Base-by-base conservation (phyloP, 2,888 invertebrate genomes). In the Drosophila prostipennis region DNA sequence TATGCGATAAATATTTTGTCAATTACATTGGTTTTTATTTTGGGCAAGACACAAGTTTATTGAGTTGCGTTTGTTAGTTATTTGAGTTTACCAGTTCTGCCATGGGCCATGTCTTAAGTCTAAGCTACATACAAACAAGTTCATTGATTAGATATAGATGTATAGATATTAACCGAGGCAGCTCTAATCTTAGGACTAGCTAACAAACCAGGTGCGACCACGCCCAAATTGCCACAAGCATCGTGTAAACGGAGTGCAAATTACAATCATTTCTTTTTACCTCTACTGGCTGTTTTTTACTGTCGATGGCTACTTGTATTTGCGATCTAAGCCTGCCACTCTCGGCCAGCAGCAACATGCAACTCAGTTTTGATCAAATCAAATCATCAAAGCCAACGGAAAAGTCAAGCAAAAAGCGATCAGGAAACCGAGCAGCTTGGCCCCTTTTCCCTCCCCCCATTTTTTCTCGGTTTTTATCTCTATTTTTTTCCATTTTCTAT, bases 221-320 rank as follows among this genome's bases (percentile, higher is more conserved):
- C 80, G 77, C 75, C 82, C 68, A 59, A 48, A 29, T 51, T 43
- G 56, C 73, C 61, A 39, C 52, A 61, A 54, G 64, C 78, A 70
- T 67, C 73, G 69, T 82, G 80, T 86, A 70, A 76, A 70, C 63
- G 68, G 56, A 73, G 78, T 81, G 87, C 70, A 78, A 86, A 81
- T 81, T 80, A 86, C 72, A 81, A 86, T 71, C 56, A 73, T 86
- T 76, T 73, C 74, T 48, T 57, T 56, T 60, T 59, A 45, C 45
- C 54, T 56, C 54, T 58, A 63, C 42, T 52, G 46, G 51, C 23
- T 69, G 36, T 39, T 64, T 63, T 63, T 64, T 64, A 45, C 52
- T 39, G 32, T 64, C 67, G 67, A 46, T 53, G 57, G 72, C 71
- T 71, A 63, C 71, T 63, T 52, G 71, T 63, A 46, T 63, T 63